Base-by-base conservation (phyloP, 2,113 vertebrate species). In the Nyctibius bracteatus region DNA sequence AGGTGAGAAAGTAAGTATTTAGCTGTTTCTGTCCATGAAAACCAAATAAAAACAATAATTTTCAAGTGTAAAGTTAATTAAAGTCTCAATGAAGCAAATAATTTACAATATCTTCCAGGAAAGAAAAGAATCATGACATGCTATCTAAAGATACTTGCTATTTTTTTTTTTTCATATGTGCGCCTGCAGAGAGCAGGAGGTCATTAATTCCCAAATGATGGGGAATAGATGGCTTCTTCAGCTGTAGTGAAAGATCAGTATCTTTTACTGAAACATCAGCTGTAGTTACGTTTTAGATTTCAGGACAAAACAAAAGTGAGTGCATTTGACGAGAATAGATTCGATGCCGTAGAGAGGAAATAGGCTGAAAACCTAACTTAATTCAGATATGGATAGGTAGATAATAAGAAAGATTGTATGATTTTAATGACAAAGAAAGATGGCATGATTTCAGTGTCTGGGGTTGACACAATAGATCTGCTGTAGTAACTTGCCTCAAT, bases 161-260 rank as follows among this genome's bases (percentile, higher is more conserved):
- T 13, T 39, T 55, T 67, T 39, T 67, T 39, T 52, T 70, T 59
- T 47, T 31, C 15, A 46, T 39, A 6, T 33, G 5, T 52, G 9
- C 27, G 27, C n/a, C n/a, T n/a, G n/a, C n/a, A 9, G 14, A 1
- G 1, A n/a, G 5, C 14, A 65, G 20, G 35, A 86, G 10, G 4
- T 17, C 13, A 59, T 59, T 43, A 58, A n/a, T 88, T 79, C 55
- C 21, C 15, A 59, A 54, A 59, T 44, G 25, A n/a, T 13, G 7
- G 6, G 1, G 23, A 73, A 58, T 31, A 55, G 16, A 13, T 23
- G 6, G 17, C 20, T 67, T 39, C 12, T 33, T 86, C 47, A 66
- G 5, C 15, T 61, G 10, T 8, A 66, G 24, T 55, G 39, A 75
- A 44, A 74, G 24, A 80, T 65, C 15, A 55, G 31, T 24, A 49